Evolutionary conservation across 2,113 vertebrate genomes (phyloP).

Genomic region (Antechinus flavipes): DNA sequence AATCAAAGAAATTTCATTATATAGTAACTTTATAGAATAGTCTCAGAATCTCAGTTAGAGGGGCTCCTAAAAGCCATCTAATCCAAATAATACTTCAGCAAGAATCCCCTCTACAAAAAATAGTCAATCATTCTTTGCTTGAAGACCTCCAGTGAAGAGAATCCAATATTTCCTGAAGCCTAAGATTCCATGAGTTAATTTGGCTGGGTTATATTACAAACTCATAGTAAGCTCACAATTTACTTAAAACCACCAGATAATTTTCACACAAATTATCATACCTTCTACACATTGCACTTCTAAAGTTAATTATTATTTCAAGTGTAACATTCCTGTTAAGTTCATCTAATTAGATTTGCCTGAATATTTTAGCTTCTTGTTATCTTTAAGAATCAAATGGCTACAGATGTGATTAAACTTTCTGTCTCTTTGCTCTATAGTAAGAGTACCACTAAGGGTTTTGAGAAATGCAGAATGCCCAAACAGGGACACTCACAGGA

Average conservation of each 20-base stretch:
- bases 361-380: not conserved
- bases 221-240: not conserved
- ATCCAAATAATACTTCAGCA: not conserved
- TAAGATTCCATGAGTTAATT: not conserved
- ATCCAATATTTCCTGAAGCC: not conserved
- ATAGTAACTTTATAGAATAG: not conserved
- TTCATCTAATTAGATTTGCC: not conserved
- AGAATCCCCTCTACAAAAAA: not conserved
- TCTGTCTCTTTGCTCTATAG: not conserved
- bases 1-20: not conserved
- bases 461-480: not conserved
- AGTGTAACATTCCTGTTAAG: not conserved
- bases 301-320: not conserved
- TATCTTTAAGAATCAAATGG: not conserved
- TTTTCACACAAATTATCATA: not conserved
- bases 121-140: not conserved
- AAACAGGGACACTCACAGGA: conserved; percentile 87
- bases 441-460: not conserved
- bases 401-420: not conserved
- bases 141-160: not conserved
- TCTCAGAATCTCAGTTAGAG: not conserved
- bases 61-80: not conserved
- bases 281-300: not conserved
- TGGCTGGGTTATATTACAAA: not conserved
- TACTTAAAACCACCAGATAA: not conserved